Evolutionary conservation across 2,888 invertebrate genomes (phyloP), one percentile per base, ranked within the genome.

Genomic region (Ceriagrion tenellum): DNA sequence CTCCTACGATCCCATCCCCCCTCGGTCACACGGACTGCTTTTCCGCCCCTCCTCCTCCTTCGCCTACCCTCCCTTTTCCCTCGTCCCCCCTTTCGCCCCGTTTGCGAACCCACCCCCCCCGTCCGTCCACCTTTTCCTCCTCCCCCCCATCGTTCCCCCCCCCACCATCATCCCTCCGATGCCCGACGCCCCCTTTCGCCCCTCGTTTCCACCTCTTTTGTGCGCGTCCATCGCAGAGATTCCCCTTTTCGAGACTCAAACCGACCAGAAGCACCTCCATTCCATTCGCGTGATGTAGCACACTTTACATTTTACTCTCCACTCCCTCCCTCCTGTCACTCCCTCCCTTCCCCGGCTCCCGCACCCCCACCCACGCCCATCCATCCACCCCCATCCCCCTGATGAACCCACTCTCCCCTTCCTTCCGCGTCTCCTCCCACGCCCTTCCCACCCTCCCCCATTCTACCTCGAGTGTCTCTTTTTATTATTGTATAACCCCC

Each of bases 241-340:
- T 89, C 90, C 55, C 56, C 90, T 35, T 59, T 91, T 91, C 56
- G 30, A 30, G 59, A 55, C 90, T 91, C 59, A 91, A 91, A 91
- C 90, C 59, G 90, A 91, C 56, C 90, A 91, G 90, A 91, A 91
- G 90, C 55, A n/a, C 89, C 55, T 89, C 55, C 89, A n/a, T 89
- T 89, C 89, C 47, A 55, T 89, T 93, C 93, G 93, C 93, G 63
- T 93, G 47, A 93, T 89, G 89, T 89, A 89, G 89, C 89, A 89
- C 89, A 89, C 89, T 55, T 89, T 55, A 89, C 89, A 89, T 55
- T 23, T 26, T 89, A 47, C 88, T 55, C 89, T 47, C n/a, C 16
- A 10, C 55, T 35, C 26, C 12, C 26, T 35, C n/a, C n/a, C n/a
- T n/a, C n/a, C n/a, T n/a, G n/a, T n/a, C n/a, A n/a, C 88, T 35